Conservation (phyloP, 2,113 vertebrate species). For the Salvelinus namaycush region DNA sequence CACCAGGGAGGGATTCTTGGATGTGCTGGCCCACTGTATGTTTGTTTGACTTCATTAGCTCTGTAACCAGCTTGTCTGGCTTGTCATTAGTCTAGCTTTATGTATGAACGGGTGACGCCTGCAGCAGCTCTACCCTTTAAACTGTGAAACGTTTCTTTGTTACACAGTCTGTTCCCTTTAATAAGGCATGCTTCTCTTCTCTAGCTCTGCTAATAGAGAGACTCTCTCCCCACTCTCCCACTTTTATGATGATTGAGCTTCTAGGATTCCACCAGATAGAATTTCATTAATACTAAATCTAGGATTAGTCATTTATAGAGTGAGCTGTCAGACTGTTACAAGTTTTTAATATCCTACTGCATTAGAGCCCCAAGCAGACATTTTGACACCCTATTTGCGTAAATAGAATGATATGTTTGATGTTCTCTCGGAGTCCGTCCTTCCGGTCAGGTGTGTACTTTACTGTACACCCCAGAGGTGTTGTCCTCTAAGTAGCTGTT, state of each 20-base stretch:
- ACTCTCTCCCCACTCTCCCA: background rate
- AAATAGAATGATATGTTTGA: constrained; percentile 2
- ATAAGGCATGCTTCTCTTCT: background rate
- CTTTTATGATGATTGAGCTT: constrained; percentile 14
- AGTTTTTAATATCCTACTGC: constrained; percentile 1
- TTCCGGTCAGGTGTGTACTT: background rate
- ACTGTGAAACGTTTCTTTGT: background rate
- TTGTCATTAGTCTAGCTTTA: too few species aligned
- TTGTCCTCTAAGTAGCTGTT: too few species aligned
- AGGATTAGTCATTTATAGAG: constrained; percentile 12
- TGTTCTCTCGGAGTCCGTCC: background rate
- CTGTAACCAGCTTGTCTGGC: too few species aligned
- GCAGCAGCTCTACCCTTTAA: background rate
- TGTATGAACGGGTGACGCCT: too few species aligned
- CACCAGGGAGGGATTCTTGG: background rate
- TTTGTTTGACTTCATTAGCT: too few species aligned
- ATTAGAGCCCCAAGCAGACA: background rate
- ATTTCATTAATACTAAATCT: constrained; percentile 14
- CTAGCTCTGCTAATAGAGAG: background rate
- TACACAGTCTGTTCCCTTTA: background rate
- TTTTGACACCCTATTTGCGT: background rate
- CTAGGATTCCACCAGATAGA: constrained; percentile 4
- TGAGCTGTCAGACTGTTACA: constrained; percentile 1
- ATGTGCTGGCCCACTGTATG: too few species aligned
- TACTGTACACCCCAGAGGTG: background rate